These are phyloP conservation scores for Amphiprion clarkii DNA, from an alignment of 2,797 vertebrate genomes.

Conservation along the genomic window DNA sequence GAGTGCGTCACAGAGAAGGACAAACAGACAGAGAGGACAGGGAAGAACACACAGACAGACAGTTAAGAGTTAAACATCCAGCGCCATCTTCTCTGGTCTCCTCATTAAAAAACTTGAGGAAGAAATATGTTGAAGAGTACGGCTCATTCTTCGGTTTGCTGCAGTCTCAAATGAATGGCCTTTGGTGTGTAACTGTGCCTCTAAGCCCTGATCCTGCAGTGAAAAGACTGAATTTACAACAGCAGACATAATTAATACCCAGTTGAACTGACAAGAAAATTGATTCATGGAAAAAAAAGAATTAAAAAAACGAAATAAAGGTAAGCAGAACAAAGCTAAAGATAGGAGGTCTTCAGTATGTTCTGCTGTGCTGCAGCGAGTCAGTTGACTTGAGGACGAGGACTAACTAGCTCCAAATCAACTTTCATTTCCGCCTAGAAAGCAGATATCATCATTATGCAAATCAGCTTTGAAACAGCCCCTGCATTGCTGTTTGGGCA, in stretches of 20 bases:
- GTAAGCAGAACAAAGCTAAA: constrained; percentile 28
- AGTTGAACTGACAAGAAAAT: constrained; percentile 55
- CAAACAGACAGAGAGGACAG: constrained; percentile 40
- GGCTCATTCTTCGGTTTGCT: constrained; percentile 48
- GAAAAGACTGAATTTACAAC: constrained; percentile 67
- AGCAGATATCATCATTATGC: constrained; percentile 2
- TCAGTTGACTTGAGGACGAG: constrained; percentile 19
- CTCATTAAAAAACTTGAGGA: constrained; percentile 53
- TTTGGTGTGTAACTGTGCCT: constrained; percentile 51
- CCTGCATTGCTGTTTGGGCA: no score
- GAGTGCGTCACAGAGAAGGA: constrained; percentile 36
- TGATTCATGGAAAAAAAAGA: constrained; percentile 25
- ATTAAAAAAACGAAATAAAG: constrained; percentile 11
- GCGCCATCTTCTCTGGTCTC: constrained; percentile 32
- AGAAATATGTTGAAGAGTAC: constrained; percentile 34
- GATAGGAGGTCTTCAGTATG: constrained; percentile 18
- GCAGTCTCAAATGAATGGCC: constrained; percentile 58
- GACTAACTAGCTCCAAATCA: constrained; percentile 19
- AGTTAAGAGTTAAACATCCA: constrained; percentile 23
- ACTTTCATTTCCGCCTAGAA: constrained; percentile 3
- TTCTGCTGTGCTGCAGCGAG: constrained; percentile 41
- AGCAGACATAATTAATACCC: constrained; percentile 73
- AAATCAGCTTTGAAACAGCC: neutral
- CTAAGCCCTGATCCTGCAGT: constrained; percentile 45
- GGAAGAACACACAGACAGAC: constrained; percentile 28